Evolutionary conservation across 2,888 invertebrate species (phyloP).

Genomic region (Camptogramma bilineatum): DNA sequence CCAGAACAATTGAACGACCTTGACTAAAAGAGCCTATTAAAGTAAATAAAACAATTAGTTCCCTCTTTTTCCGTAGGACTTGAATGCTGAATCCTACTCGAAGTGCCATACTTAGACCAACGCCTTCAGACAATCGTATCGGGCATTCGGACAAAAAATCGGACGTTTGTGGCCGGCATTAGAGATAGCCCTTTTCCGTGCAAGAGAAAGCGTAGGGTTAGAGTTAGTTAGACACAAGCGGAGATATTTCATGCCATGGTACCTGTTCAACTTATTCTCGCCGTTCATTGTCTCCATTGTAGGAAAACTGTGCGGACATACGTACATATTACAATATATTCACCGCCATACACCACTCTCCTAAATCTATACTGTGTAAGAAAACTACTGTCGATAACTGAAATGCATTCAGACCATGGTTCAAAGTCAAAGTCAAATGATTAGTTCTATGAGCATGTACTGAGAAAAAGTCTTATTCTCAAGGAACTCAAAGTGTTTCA

Average conservation of each 20-base stretch:
- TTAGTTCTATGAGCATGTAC: no score
- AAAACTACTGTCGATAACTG: not conserved
- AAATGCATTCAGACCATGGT: not conserved
- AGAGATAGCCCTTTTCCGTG: conserved; percentile 30
- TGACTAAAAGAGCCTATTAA: no score
- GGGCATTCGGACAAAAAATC: no score
- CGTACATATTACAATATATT: conserved; percentile 58
- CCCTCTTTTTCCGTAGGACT: no score
- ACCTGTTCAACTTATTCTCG: conserved; percentile 85
- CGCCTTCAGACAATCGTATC: no score
- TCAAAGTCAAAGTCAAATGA: no score
- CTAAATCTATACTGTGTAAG: not conserved
- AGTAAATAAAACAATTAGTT: no score
- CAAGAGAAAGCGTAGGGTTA: conserved; percentile 54
- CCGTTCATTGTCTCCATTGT: conserved; percentile 82
- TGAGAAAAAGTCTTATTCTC: no score
- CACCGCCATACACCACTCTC: conserved; percentile 17
- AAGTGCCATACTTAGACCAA: no score
- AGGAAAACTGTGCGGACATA: conserved; percentile 84
- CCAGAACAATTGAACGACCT: no score
- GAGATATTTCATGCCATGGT: conserved; percentile 78
- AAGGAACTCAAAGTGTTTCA: no score
- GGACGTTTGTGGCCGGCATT: not conserved
- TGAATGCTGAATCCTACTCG: no score
- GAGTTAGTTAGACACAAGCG: conserved; percentile 58